Conservation (phyloP, 2,113 vertebrate species). For the Triplophysa dalaica region DNA sequence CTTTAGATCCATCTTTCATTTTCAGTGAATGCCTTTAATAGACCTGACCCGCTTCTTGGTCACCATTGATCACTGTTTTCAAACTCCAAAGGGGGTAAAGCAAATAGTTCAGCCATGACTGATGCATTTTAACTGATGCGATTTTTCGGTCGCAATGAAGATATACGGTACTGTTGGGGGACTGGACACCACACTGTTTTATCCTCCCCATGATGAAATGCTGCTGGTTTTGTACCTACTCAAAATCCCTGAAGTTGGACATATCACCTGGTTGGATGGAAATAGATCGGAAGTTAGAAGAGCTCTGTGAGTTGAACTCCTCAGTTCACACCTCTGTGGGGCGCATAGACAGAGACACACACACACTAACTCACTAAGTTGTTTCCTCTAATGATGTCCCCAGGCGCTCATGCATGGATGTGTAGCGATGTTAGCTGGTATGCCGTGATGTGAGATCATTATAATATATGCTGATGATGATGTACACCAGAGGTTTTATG, state of each 20-base stretch:
- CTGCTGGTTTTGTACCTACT: conserved; percentile 27
- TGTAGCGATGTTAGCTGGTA: neutral
- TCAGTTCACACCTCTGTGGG: neutral
- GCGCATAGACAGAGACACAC: neutral
- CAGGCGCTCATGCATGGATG: neutral
- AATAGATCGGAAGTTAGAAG: neutral
- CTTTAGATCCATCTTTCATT: conserved; percentile 34
- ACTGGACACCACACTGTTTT: conserved; percentile 20
- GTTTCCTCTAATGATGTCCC: conserved; percentile 17
- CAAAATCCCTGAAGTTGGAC: conserved; percentile 9
- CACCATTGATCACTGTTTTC: conserved; percentile 22
- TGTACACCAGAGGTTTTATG: conserved; percentile 19
- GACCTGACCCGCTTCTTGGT: conserved; percentile 3
- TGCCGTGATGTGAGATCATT: conserved; percentile 11
- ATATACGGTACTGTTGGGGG: conserved; percentile 9
- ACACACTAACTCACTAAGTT: neutral
- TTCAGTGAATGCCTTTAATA: conserved; percentile 27
- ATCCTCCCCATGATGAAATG: conserved; percentile 29
- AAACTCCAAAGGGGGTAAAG: conserved; percentile 18
- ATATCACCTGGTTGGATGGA: conserved; percentile 25
- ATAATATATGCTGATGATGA: conserved; percentile 14
- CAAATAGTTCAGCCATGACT: conserved; percentile 7
- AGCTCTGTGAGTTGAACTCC: conserved; percentile 15
- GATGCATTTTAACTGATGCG: conserved; percentile 9
- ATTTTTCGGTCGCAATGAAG: conserved; percentile 30